Base-by-base conservation (phyloP, 1,140 invertebrate species). In the Adoxophyes honmai region DNA sequence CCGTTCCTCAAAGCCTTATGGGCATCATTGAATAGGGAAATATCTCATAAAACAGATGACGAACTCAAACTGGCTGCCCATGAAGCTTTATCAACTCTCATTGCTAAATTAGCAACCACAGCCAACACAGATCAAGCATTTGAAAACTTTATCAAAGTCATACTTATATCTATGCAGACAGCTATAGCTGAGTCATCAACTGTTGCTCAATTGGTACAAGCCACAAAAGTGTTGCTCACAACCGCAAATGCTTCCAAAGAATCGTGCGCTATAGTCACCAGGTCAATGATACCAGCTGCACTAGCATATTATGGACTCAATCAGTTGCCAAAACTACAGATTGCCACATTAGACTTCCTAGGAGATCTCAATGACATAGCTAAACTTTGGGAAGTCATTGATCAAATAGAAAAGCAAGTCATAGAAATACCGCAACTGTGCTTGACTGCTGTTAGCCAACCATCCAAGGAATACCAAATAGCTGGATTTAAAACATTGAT, bases 241-340 rank as follows among this genome's bases (percentile, higher is more conserved):
- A 81, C 90, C 35, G 91, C 91, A 11, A 89, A 86, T 64, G 86
- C 90, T 11, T 90, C 89, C n/a, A 77, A 84, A 68, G 73, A 86
- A 68, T 88, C 90, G 14, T 92, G 91, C 60, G 59, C 80, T 44
- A 75, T 90, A 57, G 72, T 93, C 33, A 78, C 89, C 11, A 86
- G 85, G 61, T 70, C 78, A 33, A 87, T 92, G 72, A 76, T 92
- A 38, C 73, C 91, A 73, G 61, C 83, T 2, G 64, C 72, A 11
- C 36, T 84, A 36, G 71, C 79, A 0, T 88, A 82, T 58, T 83
- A 86, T 54, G 75, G 73, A 37, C 78, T 84, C 14, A 88, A 86
- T 59, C 73, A 71, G 8, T 73, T 78, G 8, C 18, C 66, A 0
- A 82, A 81, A 60, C 56, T 88, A 13, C 83, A 88, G 63, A 74